Evolutionary conservation across 2,888 invertebrate genomes (phyloP), one percentile per base, ranked within the genome.

Genomic region (Chydorus sphaericus): DNA sequence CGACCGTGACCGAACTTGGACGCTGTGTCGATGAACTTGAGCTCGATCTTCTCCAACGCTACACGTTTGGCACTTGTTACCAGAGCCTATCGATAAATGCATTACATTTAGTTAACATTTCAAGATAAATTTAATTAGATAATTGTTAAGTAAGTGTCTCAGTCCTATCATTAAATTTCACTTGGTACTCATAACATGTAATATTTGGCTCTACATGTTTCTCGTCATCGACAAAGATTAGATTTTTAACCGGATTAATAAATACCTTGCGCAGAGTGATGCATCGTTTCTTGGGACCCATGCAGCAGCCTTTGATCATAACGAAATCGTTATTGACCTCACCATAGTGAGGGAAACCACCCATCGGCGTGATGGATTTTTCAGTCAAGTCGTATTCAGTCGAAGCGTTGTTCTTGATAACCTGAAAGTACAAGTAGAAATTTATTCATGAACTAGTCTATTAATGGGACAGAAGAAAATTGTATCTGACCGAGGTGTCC

Each of bases 1-100:
- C 97, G 87, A 78, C 98, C 98, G 70, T 98, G 98, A 71, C 98
- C 98, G 71, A 96, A 96, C 75, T 98, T 98, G 73, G 94, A 94
- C 56, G 93, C 83, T 18, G 98, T 98, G 71, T 98, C 98, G 69
- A 98, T 98, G 75, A 97, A 98, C 75, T 98, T 98, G 60, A 99
- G 80, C 67, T 85, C 91, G 75, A 99, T 96, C 79, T 96, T 92
- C 74, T 99, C 98, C 69, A 92, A 77, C 56, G 96, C 92, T 56
- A 88, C 80, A 65, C 94, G 83, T 76, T 93, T 97, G 49, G 94
- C 96, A 70, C 94, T 96, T 6, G 85, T 83, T 68, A 94, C 75
- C 65, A 96, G 75, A 0, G 92, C 92, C 86, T 89, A 73, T n/a
- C 74, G 75, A 64, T 58, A 58, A 59, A 62, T 11, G 26, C 44